phyloP scores from a whole-genome alignment of 2,113 vertebrate species.

The Ivindomyrus marchei region DNA sequence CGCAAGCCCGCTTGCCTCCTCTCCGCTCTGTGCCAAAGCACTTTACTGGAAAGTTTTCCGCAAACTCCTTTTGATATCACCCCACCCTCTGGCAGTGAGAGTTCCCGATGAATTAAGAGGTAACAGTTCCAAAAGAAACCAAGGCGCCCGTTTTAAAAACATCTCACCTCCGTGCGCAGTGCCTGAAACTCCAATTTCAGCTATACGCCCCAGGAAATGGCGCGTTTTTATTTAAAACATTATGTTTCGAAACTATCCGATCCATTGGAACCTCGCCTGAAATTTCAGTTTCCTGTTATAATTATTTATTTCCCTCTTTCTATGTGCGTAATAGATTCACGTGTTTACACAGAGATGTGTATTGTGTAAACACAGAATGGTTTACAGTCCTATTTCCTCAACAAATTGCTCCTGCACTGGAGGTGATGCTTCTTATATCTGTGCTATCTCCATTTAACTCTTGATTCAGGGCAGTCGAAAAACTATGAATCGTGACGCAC shows the following conservation, averaged over 20 bases:
- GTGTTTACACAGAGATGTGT: neutral
- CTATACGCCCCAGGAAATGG: neutral
- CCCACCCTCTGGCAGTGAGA: neutral
- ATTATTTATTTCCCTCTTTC: neutral
- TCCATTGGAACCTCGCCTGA: neutral
- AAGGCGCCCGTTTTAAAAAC: neutral
- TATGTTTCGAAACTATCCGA: neutral
- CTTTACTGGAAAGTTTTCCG: neutral
- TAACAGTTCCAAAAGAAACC: neutral
- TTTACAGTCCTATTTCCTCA: neutral
- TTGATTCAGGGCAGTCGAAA: neutral
- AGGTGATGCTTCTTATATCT: neutral
- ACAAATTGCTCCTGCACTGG: neutral
- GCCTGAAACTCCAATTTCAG: neutral
- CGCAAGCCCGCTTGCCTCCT: neutral
- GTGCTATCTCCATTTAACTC: neutral
- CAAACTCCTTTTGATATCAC: neutral
- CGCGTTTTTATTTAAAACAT: neutral
- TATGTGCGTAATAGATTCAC: neutral
- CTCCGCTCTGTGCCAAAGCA: neutral
- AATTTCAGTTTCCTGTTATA: neutral
- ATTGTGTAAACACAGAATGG: neutral
- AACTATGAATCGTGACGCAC: neutral
- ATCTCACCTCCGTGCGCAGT: neutral
- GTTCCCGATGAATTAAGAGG: neutral